A percentile compares a stretch with the other conserved stretches of the same genome.
Evolutionary conservation across 2,113 vertebrate species (phyloP).

Genomic region (Lutjanus erythropterus): DNA sequence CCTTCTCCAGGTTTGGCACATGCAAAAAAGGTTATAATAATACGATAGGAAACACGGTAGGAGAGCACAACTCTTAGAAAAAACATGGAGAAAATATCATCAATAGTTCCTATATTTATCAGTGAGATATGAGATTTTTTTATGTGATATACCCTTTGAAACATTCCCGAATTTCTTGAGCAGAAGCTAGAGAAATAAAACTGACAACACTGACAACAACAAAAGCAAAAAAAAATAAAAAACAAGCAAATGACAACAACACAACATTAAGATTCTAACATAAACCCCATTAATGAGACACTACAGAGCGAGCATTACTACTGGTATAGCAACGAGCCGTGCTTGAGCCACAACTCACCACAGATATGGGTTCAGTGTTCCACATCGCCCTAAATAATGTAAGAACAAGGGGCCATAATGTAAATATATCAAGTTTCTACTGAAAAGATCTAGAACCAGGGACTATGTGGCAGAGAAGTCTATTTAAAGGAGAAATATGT

Average conservation of each 20-base stretch:
- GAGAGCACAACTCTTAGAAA: conserved; percentile 26
- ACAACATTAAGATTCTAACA: conserved; percentile 56
- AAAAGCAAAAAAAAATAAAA: conserved; percentile 6
- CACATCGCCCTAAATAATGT: background rate
- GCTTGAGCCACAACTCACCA: conserved; percentile 9
- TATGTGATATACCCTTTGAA: conserved; percentile 37
- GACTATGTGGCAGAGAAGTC: conserved; percentile 9
- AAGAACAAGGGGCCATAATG: background rate
- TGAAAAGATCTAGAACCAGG: conserved; percentile 15
- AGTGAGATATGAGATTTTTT: conserved; percentile 42
- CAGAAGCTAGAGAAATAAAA: conserved; percentile 38
- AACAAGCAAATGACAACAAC: background rate
- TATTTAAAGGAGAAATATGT: too few species aligned
- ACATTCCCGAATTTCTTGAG: conserved; percentile 53
- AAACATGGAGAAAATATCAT: conserved; percentile 37
- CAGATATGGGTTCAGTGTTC: conserved; percentile 31
- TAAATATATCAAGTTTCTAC: conserved; percentile 7
- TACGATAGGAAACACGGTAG: conserved; percentile 35
- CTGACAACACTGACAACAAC: conserved; percentile 4
- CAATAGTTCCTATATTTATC: conserved; percentile 23
- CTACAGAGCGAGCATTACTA: conserved; percentile 48
- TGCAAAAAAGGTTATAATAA: conserved; percentile 50
- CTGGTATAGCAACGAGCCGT: conserved; percentile 31
- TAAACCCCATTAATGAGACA: conserved; percentile 49
- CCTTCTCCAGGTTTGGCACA: conserved; percentile 78